Evolutionary conservation across 1,140 invertebrate species (phyloP), one percentile per base, ranked within the genome.

Genomic region (Lepidurus couesii): DNA sequence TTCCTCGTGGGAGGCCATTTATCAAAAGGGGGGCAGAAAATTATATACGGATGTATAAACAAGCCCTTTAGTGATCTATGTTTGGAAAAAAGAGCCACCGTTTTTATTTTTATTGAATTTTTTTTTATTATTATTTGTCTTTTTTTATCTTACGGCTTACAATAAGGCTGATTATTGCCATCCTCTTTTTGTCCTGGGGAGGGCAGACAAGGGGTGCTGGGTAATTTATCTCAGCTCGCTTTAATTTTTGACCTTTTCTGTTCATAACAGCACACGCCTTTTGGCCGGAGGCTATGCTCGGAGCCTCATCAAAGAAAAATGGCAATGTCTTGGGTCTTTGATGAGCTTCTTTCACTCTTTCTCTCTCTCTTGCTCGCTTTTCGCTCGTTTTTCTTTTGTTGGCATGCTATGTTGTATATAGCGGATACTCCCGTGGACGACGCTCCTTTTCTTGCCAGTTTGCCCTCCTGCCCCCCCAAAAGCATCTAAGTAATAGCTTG

Each of bases 171-270:
- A 2, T 34, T 34, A 34, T 34, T 3, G 34, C 34, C 26, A 34
- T 34, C 2, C 34, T 3, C 3, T 65, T n/a, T 65, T 65, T n/a
- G 16, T 65, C 53, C 21, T 65, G 53, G 53, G 13, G n/a, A 65
- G 21, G 53, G 53, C 16, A 9, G 53, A 34, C 34, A 34, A 21
- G 16, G 45, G 45, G 21, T 13, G 53, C 16, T n/a, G 53, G 53
- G 53, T 65, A 65, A 65, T 65, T 65, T 65, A 65, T 65, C 53
- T 65, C 53, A 65, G 53, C 53, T 47, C 16, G 53, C 53, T 65
- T 65, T 13, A 65, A 13, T 21, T 65, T 65, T 65, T 34, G 2
- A 34, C 34, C 3, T 34, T 34, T 34, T 34, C 34, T 34, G 34
- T 34, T 34, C 34, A 3, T 34, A 34, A 34, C 34, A 65, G 13